These are phyloP conservation scores for Rhabditoides inermis DNA, from an alignment of 2,888 invertebrate genomes.

Conservation along the genomic window DNA sequence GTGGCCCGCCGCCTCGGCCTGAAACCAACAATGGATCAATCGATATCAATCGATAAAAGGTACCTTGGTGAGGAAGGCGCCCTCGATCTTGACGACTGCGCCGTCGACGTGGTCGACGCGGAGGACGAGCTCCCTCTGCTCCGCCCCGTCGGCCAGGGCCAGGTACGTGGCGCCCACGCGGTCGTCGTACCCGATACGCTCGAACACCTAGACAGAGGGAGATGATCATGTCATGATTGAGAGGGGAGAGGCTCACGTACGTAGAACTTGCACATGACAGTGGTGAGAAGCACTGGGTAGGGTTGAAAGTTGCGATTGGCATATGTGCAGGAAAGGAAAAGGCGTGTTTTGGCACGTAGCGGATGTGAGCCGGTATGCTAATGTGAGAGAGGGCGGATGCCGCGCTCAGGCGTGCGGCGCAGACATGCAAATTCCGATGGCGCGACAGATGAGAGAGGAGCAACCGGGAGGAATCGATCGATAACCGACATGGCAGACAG, in stretches of 20 bases:
- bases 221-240: too few relatives aligned
- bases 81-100: conserved; percentile 23
- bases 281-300: too few relatives aligned
- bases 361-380: too few relatives aligned
- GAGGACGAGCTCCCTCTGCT: conserved; percentile 32
- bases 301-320: too few relatives aligned
- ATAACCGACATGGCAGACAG: too few relatives aligned
- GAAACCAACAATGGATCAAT: neutral
- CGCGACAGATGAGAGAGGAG: neutral
- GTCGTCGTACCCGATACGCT: conserved; percentile 39
- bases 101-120: conserved; percentile 16
- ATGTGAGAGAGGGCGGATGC: too few relatives aligned
- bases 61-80: conserved; percentile 30
- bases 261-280: too few relatives aligned
- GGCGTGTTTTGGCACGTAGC: too few relatives aligned
- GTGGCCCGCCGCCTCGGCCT: conserved; percentile 17
- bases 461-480: too few relatives aligned
- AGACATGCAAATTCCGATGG: too few relatives aligned
- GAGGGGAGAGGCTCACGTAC: neutral
- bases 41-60: neutral
- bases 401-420: too few relatives aligned
- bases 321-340: too few relatives aligned
- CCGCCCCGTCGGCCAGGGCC: conserved; percentile 18
- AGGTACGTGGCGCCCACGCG: conserved; percentile 33
- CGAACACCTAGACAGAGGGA: conserved; percentile 27